Percentiles rank a stretch among this genome's conserved stretches.
Conservation (phyloP, 2,888 invertebrate species). For the Phasia obesa region DNA sequence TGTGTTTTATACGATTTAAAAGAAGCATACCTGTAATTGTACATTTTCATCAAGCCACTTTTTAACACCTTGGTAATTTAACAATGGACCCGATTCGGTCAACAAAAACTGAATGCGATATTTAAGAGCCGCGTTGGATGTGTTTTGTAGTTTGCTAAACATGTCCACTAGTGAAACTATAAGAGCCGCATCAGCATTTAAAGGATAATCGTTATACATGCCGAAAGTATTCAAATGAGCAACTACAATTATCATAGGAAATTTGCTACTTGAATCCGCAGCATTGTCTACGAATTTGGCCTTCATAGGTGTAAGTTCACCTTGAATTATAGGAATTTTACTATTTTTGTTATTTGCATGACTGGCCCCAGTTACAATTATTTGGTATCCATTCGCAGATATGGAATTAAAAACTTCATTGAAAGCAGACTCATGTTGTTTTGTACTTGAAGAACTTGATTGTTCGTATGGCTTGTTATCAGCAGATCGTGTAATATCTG, state of each 20-base stretch:
- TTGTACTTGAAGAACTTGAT: constrained; percentile 77
- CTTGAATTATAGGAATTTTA: constrained; percentile 93
- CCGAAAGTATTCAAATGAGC: constrained; percentile 97
- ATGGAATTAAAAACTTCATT: constrained; percentile 93
- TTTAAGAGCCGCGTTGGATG: constrained; percentile 87
- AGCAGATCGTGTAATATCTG: constrained; percentile 86
- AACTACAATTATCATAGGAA: constrained; percentile 94
- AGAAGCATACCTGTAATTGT: constrained; percentile 85
- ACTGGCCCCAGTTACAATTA: constrained; percentile 89
- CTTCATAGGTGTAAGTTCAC: constrained; percentile 86
- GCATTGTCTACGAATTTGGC: constrained; percentile 81
- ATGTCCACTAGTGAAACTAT: constrained; percentile 93
- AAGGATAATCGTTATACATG: constrained; percentile 92
- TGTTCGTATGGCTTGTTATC: constrained; percentile 44
- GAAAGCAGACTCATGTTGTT: constrained; percentile 86
- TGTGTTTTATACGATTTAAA: no score
- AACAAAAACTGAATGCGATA: constrained; percentile 93
- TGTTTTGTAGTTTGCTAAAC: constrained; percentile 93
- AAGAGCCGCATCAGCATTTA: constrained; percentile 94
- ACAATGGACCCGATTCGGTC: constrained; percentile 93
- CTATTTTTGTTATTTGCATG: constrained; percentile 89
- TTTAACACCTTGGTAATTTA: constrained; percentile 97
- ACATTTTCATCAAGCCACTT: constrained; percentile 92
- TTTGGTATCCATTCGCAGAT: constrained; percentile 97
- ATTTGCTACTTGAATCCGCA: constrained; percentile 84